Evolutionary conservation across 2,797 vertebrate genomes (phyloP), one percentile per base, ranked within the genome.

Genomic region (Scleropages formosus): DNA sequence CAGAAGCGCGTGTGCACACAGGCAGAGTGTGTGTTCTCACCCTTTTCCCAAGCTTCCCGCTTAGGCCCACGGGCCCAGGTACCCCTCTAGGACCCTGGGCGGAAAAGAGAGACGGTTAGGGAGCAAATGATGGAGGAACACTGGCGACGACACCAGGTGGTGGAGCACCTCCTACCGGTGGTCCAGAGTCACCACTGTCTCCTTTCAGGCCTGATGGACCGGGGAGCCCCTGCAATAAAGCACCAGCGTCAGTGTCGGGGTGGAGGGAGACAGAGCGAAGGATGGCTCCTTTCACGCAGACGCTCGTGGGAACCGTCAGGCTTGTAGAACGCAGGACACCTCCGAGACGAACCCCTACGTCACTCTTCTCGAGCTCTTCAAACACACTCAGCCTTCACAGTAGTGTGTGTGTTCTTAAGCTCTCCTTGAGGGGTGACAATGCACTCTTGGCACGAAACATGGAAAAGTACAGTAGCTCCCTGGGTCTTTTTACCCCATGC

Each of bases 171-270:
- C 93, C 22, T 86, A 98, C 97, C 87, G 91, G 82, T 27, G 95
- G 94, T 0, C 97, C 97, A 82, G 88, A 77, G 1, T 96, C 94
- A 81, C 96, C 97, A 0, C 84, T 83, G 73, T 88, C 87, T 0
- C 96, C 97, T 82, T 99, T 99, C 76, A 98, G 78, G 11, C 97
- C 97, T 62, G 90, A 78, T 0, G 94, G 81, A 24, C 96, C 96
- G 0, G 95, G 90, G 20, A 80, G 82, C 69, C 96, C 96, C 96
- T 98, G 80, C 58, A 27, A 69, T 74, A 77, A 18, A 51, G 46
- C 16, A 53, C 10, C 26, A 56, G 49, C 15, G n/a, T 24, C 18
- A 59, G 44, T 53, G n/a, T 4, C 12, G 22, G 18, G 20, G 16
- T 18, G 11, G 44, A 24, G 24, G 39, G 27, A 31, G 12, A n/a